A percentile compares a stretch with the other conserved stretches of the same genome.
Evolutionary conservation across 2,797 vertebrate species (phyloP).

Genomic region (Anabas testudineus): DNA sequence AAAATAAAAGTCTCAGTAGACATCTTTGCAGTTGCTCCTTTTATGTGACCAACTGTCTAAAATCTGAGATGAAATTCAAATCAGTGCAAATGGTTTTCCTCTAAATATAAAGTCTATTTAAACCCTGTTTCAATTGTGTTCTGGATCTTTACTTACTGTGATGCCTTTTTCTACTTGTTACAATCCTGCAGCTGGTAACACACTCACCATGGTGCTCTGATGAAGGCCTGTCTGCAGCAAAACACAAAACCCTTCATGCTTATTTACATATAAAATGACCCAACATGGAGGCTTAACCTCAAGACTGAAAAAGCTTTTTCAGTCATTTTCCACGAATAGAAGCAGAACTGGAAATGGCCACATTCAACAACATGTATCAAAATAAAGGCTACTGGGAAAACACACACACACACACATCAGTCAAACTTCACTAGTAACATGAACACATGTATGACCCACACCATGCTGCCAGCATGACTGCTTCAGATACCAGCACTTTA

Average conservation of each 20-base stretch:
- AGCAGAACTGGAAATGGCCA: background rate
- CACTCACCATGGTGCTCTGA: background rate
- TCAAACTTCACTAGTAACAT: conserved; percentile 3
- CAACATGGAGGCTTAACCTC: background rate
- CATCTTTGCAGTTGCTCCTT: background rate
- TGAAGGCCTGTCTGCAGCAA: background rate
- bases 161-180: background rate
- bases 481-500: too few species aligned
- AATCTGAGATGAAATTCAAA: background rate
- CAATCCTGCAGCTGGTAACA: background rate
- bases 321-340: background rate
- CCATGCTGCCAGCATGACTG: conserved; percentile 3
- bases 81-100: background rate
- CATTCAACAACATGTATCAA: background rate
- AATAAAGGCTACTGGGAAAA: background rate
- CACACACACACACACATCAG: background rate
- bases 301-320: background rate
- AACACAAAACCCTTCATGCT: background rate
- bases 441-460: conserved; percentile 6
- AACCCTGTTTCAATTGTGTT: background rate
- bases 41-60: background rate
- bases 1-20: background rate
- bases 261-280: background rate
- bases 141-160: background rate
- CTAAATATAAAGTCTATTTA: background rate